Evolutionary conservation across 2,888 invertebrate species (phyloP).

Genomic region (Strigamia transsilvanica): DNA sequence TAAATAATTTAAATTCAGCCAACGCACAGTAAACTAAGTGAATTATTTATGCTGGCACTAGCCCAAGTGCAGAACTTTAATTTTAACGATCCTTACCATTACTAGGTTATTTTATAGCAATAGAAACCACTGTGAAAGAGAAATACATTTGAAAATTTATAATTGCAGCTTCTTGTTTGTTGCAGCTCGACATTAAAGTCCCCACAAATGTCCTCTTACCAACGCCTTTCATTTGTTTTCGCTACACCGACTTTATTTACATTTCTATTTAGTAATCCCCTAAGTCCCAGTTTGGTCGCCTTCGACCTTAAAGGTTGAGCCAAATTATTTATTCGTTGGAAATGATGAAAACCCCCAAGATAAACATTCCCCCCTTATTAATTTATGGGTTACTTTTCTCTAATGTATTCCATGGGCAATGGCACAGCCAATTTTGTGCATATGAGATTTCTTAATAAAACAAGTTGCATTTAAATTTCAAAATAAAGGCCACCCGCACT

Average conservation of each 20-base stretch:
- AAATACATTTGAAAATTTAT: neutral
- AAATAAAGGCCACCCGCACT: neutral
- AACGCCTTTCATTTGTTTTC: constrained; percentile 8
- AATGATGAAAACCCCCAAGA: constrained; percentile 3
- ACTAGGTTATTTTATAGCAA: constrained; percentile 1
- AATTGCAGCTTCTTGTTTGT: constrained; percentile 4
- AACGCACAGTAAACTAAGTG: neutral
- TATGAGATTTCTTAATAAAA: neutral
- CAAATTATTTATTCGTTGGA: constrained; percentile 2
- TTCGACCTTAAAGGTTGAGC: neutral
- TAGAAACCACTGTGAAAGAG: neutral
- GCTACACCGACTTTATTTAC: constrained; percentile 8
- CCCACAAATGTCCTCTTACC: neutral
- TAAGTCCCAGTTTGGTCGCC: neutral
- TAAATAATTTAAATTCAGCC: too few relatives aligned
- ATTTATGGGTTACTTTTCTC: neutral
- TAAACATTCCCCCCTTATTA: constrained; percentile 9
- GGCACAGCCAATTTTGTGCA: neutral
- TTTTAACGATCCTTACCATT: constrained; percentile 14
- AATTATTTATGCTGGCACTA: neutral
- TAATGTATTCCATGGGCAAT: neutral
- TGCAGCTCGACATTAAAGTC: neutral
- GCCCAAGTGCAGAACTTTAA: neutral
- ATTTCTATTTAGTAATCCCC: constrained; percentile 2
- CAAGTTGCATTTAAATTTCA: neutral